Evolutionary conservation across 1,140 invertebrate genomes (phyloP), one percentile per base, ranked within the genome.

Genomic region (Lycorma delicatula): DNA sequence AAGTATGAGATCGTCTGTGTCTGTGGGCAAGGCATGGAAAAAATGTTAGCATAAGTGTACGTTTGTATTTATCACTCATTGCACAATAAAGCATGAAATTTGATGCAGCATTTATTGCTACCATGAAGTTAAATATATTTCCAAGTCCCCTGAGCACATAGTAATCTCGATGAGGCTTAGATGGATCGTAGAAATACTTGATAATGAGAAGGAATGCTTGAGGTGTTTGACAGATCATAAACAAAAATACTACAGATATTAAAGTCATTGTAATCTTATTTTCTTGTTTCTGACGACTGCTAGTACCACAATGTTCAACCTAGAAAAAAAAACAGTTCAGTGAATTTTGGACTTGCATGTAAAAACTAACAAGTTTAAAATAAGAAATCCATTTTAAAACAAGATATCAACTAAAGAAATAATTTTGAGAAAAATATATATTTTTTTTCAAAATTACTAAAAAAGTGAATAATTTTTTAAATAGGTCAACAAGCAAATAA

Each of bases 51-150:
- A 80, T 72, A 59, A 90, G 82, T 4, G 86, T 89, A 57, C 79
- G 79, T 25, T 87, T 74, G 72, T 88, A 90, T 63, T 84, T 84
- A 66, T 84, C 82, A 60, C 84, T 86, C 63, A 90, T 78, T 23
- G 82, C 81, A 58, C 85, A 88, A 69, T 90, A 90, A 29, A 90
- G 72, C 48, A 90, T 74, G 71, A 90, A 89, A 72, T 89, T 89
- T 1, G 75, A 77, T 12, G 82, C 77, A 1, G 87, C 81, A 72
- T 89, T 89, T 29, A 88, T 71, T 27, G 81, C 78, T 6, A 83
- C 75, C 18, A 90, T 71, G 20, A 87, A 74, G 69, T 89, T 89
- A 68, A 80, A 85, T 23, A 89, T 78, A 71, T 88, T 89, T 7
- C 83, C 82, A 1, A 84, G 68, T 41, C 78, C 81, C 56, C 66